Evolutionary conservation across 2,113 vertebrate species (phyloP).

Genomic region (Pitta sordida): DNA sequence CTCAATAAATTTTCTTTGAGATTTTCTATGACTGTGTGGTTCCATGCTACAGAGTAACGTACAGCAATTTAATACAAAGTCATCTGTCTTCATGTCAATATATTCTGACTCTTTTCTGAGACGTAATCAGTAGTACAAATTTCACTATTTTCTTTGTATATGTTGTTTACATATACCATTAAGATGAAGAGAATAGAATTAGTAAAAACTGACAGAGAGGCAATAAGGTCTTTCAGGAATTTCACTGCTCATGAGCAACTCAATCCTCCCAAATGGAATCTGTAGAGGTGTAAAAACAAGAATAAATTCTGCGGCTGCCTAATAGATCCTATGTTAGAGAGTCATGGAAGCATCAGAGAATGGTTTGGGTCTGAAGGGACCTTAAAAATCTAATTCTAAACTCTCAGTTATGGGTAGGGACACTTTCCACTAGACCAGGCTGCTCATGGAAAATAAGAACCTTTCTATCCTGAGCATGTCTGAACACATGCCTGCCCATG

Average conservation of each 20-base stretch:
- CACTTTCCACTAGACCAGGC: no score
- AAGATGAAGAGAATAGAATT: background rate
- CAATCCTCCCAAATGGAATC: no score
- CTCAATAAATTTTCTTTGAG: background rate
- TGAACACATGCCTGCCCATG: background rate
- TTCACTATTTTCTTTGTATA: background rate
- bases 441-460: no score
- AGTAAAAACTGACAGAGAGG: background rate
- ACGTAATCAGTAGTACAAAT: background rate
- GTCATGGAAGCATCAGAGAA: no score
- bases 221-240: background rate
- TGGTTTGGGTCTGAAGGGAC: no score
- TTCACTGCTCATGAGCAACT: no score
- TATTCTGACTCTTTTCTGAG: background rate
- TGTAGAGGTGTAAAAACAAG: no score
- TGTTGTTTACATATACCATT: background rate
- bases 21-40: background rate
- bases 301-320: no score
- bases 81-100: background rate
- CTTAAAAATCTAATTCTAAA: no score
- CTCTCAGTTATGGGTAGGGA: no score
- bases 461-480: background rate
- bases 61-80: background rate
- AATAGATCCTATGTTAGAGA: no score
- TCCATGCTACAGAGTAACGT: no score